Conservation (phyloP, 2,888 invertebrate species). For the Nipponacmea schrenckii region DNA sequence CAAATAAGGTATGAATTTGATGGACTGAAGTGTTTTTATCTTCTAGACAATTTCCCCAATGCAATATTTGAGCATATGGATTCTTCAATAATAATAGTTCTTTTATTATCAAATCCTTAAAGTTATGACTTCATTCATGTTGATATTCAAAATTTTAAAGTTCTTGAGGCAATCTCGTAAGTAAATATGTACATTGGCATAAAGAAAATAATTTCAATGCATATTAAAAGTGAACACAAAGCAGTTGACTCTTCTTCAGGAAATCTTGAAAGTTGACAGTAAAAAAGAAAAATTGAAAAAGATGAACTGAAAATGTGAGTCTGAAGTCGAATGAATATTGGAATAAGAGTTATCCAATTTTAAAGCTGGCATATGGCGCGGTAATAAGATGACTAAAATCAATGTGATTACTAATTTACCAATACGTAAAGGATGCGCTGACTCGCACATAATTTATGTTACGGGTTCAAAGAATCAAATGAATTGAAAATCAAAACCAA, state of each 20-base stretch:
- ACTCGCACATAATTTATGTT: slow-evolving; percentile 7
- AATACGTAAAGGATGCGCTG: slow-evolving; percentile 1
- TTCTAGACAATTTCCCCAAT: background rate
- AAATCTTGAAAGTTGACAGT: too few relatives aligned
- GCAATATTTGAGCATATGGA: background rate
- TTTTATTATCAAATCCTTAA: too few relatives aligned
- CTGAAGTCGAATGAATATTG: too few relatives aligned
- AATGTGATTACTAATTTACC: background rate
- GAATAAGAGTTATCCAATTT: background rate
- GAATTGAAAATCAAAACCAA: background rate
- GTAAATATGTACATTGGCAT: slow-evolving; percentile 5
- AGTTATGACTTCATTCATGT: too few relatives aligned
- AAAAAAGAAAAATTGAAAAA: too few relatives aligned
- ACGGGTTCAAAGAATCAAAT: background rate
- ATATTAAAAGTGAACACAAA: too few relatives aligned
- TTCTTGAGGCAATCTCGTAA: background rate
- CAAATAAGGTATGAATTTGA: slow-evolving; percentile 8
- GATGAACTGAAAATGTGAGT: too few relatives aligned
- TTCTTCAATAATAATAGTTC: too few relatives aligned
- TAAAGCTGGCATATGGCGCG: slow-evolving; percentile 2
- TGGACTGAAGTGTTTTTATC: background rate
- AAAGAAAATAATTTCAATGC: background rate
- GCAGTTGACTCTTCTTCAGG: too few relatives aligned
- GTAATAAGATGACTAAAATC: background rate
- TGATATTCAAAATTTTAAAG: too few relatives aligned